Base-by-base conservation (phyloP, 2,797 vertebrate species). In the Tapera naevia region DNA sequence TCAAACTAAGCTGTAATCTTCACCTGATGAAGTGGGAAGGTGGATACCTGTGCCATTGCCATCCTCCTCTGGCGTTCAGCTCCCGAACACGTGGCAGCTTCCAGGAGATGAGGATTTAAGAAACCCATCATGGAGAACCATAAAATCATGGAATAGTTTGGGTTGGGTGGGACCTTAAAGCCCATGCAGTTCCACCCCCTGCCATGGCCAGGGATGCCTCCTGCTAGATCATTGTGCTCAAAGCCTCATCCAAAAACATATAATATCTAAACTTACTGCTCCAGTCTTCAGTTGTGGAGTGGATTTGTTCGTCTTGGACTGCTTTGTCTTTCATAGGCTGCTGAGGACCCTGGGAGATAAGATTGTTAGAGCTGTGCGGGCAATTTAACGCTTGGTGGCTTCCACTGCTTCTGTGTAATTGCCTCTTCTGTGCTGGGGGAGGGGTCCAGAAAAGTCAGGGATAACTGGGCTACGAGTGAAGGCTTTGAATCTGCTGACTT, bases 291-390 rank as follows among this genome's bases (percentile, higher is more conserved):
- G 45, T 48, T 91, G n/a, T 62, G 46, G 89, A 87, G 69, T 25
- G 61, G 80, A 86, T 66, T 37, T 65, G 80, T 87, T 96, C 86
- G 10, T 75, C 95, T 91, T 87, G 88, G 67, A 69, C 80, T 35
- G 70, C 87, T 97, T 96, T 94, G 91, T 95, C 91, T 92, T 64
- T 82, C 33, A 18, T 24, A 4, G 27, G 65, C 88, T 95, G 60
- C 19, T 75, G 24, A 90, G 70, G 69, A 92, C 78, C 85, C 95
- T 91, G 76, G 70, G 74, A 67, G 85, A 76, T 74, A 32, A 81
- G 46, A 3, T 22, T 5, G 28, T 72, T 53, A 19, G 71, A 89
- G 70, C 72, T 37, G 11, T n/a, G 15, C 1, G 5, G 19, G 70
- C 91, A 64, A 21, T 71, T 91, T 25, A 84, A 72, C 24, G 69